Evolutionary conservation across 2,888 invertebrate species (phyloP).

Genomic region (Dicycla oo): DNA sequence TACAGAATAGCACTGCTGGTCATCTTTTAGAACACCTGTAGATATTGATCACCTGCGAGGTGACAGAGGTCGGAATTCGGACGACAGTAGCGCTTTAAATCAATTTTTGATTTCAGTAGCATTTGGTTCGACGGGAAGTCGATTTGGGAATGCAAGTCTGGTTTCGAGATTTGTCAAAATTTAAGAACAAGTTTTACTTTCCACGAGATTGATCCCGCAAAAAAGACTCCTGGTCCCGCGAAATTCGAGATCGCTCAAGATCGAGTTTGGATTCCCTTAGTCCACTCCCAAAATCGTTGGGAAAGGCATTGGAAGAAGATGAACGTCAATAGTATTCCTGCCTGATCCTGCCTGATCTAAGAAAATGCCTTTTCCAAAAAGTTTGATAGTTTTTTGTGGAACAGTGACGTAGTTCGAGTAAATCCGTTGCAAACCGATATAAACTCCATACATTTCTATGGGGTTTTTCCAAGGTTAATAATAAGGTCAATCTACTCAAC

Average conservation of each 20-base stretch:
- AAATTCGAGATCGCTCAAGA: background rate
- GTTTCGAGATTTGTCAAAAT: background rate
- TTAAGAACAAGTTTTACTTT: background rate
- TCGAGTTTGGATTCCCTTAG: background rate
- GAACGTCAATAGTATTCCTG: too few relatives aligned
- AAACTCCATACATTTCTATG: conserved; percentile 13
- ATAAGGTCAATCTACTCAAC: conserved; percentile 35
- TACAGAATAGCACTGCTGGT: too few relatives aligned
- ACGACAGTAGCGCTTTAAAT: background rate
- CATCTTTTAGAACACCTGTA: background rate
- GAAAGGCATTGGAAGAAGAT: background rate
- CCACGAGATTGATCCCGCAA: background rate
- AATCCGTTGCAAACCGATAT: conserved; percentile 3
- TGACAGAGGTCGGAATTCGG: background rate
- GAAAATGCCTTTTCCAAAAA: background rate
- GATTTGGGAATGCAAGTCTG: background rate
- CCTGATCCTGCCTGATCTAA: too few relatives aligned
- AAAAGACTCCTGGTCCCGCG: too few relatives aligned
- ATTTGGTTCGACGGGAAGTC: background rate
- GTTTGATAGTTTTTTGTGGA: too few relatives aligned
- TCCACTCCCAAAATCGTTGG: too few relatives aligned
- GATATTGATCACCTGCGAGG: background rate
- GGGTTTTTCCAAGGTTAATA: conserved; percentile 42
- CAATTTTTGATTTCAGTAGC: too few relatives aligned
- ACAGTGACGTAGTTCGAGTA: background rate